A percentile compares a stretch with the other conserved stretches of the same genome.
Evolutionary conservation across 2,888 invertebrate species (phyloP).

Genomic region (Scrobipalpa costella): DNA sequence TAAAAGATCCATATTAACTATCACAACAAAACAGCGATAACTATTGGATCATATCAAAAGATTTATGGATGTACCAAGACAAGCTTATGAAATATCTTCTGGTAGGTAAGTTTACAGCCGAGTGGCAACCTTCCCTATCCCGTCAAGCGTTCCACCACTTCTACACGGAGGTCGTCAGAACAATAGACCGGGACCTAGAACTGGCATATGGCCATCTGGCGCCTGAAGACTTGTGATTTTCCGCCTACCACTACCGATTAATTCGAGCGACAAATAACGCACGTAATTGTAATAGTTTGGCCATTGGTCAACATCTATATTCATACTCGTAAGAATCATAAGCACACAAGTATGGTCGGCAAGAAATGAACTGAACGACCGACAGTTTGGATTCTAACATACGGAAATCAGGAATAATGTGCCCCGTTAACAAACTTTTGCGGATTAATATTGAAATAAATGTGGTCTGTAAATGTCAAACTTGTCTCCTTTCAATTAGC

Average conservation of each 20-base stretch:
- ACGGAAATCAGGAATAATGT: no score
- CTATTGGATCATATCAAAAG: no score
- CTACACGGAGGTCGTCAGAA: conserved; percentile 5
- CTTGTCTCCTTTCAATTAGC: conserved; percentile 9
- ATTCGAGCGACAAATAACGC: conserved; percentile 35
- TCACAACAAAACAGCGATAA: no score
- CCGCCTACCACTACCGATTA: conserved; percentile 48
- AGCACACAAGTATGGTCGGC: no score
- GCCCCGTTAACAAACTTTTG: not conserved
- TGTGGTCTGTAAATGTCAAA: not conserved
- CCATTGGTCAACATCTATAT: conserved; percentile 35
- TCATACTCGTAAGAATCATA: not conserved
- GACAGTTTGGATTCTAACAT: no score
- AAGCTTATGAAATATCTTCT: no score
- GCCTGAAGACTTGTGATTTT: conserved; percentile 59
- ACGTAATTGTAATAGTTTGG: conserved; percentile 36
- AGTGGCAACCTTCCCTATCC: not conserved
- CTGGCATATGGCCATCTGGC: conserved; percentile 70
- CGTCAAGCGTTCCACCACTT: not conserved
- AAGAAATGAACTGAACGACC: no score
- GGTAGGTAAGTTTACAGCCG: not conserved
- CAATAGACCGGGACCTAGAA: conserved; percentile 37
- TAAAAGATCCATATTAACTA: no score
- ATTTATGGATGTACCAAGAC: no score
- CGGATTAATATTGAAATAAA: not conserved